phyloP scores from a whole-genome alignment of 2,888 invertebrate species.

The Drosophila pegasa region DNA sequence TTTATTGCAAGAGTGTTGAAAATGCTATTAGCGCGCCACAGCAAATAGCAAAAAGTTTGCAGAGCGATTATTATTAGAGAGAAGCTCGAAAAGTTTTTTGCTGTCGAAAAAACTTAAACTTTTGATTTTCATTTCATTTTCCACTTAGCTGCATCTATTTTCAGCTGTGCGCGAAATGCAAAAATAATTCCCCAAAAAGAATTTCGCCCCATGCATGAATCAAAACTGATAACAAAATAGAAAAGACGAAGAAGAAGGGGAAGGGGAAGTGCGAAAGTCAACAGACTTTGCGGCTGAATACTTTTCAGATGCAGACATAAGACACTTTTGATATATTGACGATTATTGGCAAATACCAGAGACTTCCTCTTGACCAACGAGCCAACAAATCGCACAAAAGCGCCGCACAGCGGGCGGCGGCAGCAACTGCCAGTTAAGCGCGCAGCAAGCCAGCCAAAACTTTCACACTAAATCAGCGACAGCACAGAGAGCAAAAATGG shows the following conservation, averaged over 20 bases:
- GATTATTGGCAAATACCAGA: slow-evolving; percentile 70
- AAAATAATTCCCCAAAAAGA: slow-evolving; percentile 43
- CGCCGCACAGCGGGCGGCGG: slow-evolving; percentile 43
- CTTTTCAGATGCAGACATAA: slow-evolving; percentile 59
- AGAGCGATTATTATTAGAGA: slow-evolving; percentile 16
- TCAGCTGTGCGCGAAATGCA: slow-evolving; percentile 45
- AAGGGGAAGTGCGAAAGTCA: slow-evolving; percentile 12
- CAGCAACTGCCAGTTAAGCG: slow-evolving; percentile 8
- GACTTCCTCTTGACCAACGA: slow-evolving; percentile 60
- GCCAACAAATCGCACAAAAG: slow-evolving; percentile 60
- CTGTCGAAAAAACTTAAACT: slow-evolving; percentile 19
- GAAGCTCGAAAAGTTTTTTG: slow-evolving; percentile 29
- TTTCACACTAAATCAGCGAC: slow-evolving; percentile 78
- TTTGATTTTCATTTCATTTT: slow-evolving; percentile 41
- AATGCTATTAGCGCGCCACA: slow-evolving; percentile 28
- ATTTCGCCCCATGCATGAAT: slow-evolving; percentile 9
- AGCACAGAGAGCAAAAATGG: slow-evolving; percentile 37
- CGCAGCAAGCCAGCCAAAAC: slow-evolving; percentile 51
- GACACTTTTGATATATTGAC: slow-evolving; percentile 74
- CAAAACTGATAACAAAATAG: slow-evolving; percentile 7
- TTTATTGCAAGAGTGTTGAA: slow-evolving; percentile 5
- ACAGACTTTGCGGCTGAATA: slow-evolving; percentile 27
- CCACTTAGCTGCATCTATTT: slow-evolving; percentile 40
- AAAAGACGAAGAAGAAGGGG: no score
- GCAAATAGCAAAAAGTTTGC: slow-evolving; percentile 2